Evolutionary conservation across 2,113 vertebrate genomes (phyloP), one percentile per base, ranked within the genome.

Genomic region (Butorides virescens): DNA sequence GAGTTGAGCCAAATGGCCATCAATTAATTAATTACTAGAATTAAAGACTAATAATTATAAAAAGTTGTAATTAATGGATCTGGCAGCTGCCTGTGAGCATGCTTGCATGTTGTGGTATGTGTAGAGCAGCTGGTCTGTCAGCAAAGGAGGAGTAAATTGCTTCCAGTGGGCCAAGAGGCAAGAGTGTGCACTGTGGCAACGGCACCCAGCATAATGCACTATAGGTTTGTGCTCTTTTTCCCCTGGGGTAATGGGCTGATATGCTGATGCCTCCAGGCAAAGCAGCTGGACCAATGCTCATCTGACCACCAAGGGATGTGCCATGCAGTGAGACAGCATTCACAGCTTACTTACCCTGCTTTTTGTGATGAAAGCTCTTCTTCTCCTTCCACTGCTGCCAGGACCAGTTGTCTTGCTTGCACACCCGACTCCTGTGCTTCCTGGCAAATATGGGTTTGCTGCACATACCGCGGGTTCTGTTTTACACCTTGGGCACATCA

Each of bases 11-110:
- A 89, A 92, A 68, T 36, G 47, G 39, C 63, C 23, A 56, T 68
- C 36, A 81, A 77, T 63, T 93, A 86, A 91, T 84, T 80, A 91
- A 71, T 93, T 91, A 53, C 30, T 56, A 56, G 49, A 90, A 90
- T 85, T 72, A 89, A 67, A 74, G n/a, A 47, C 25, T 47, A 89
- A 81, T 84, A 49, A 67, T 67, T 74, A 50, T 23, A 67, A 70
- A 83, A 86, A n/a, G n/a, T 21, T 53, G 17, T 71, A 91, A 83
- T 83, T 37, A 86, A 80, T 58, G 27, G 47, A 62, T 70, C 82
- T 88, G 65, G 65, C 47, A 92, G 61, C 74, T 82, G 70, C 78
- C 70, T 63, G 10, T 67, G 56, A 75, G 55, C 26, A 18, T 66
- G 50, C 23, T 94, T 76, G 73, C 46, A 17, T 50, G 15, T 50